Evolutionary conservation across 2,888 invertebrate species (phyloP), one percentile per base, ranked within the genome.

Genomic region (Ctenicera cuprea): DNA sequence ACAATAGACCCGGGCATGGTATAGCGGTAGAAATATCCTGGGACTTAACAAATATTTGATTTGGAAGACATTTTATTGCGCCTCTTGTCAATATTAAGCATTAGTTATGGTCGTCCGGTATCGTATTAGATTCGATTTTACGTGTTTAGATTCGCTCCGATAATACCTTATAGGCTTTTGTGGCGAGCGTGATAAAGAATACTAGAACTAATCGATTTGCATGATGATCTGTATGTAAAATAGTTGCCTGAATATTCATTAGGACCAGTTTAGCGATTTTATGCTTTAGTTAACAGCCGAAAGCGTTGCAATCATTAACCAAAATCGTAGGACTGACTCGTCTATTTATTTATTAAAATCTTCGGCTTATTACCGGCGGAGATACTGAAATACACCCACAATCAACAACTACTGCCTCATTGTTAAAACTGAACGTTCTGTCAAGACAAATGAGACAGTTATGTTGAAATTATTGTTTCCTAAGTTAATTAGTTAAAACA

Each of bases 11-110:
- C 73, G 74, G 68, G 69, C 65, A 48, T 61, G 62, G 64, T 11
- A 54, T 57, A 63, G 50, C 63, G 50, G 67, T 62, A 59, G 38
- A 63, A 67, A 43, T 71, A 65, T 70, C 71, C 54, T 50, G 22
- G 62, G 74, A 68, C 71, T 76, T 76, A 74, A 78, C 77, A 78
- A 78, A 78, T 77, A 78, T 78, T 78, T 78, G 77, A 77, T 72
- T 77, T 75, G 74, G 72, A 67, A 70, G 74, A 73, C 74, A 71
- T 75, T 78, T 78, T 78, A 77, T 76, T 75, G 74, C 71, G 63
- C 52, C 62, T 66, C 62, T 63, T 75, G 79, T 77, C 77, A 78
- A 77, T 77, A 76, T 67, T 79, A 79, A 79, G 77, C 64, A 72
- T 76, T 77, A 78, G 77, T 79, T 79, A 79, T 71, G 77, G 72